Conservation (phyloP, 2,797 vertebrate genomes). For the Mus minutoides region DNA sequence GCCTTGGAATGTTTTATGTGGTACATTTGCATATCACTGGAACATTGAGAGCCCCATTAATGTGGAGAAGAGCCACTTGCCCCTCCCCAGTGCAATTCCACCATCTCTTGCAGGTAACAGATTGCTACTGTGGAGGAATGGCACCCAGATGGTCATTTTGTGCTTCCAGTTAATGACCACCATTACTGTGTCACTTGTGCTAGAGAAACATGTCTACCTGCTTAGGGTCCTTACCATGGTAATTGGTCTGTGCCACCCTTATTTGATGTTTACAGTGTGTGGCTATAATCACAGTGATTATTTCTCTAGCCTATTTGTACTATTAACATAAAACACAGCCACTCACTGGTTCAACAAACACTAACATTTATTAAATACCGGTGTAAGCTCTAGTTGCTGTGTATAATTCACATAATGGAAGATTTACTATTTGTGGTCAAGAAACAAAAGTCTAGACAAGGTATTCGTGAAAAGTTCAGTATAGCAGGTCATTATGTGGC, state of each 20-base stretch:
- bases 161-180: constrained; percentile 73
- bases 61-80: constrained; percentile 59
- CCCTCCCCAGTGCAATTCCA: constrained; percentile 55
- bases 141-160: constrained; percentile 63
- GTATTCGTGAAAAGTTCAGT: constrained; percentile 36
- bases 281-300: constrained; percentile 72
- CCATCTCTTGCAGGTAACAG: constrained; percentile 53
- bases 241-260: constrained; percentile 64
- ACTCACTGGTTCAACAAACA: constrained; percentile 61
- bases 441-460: constrained; percentile 7
- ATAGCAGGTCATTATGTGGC: neutral
- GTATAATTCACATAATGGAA: constrained; percentile 23
- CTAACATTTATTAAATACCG: constrained; percentile 66
- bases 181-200: constrained; percentile 75
- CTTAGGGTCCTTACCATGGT: constrained; percentile 55
- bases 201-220: constrained; percentile 69
- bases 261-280: constrained; percentile 66
- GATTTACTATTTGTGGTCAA: neutral
- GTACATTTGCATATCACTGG: constrained; percentile 66
- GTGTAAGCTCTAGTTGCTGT: neutral
- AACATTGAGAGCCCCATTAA: constrained; percentile 61
- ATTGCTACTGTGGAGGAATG: constrained; percentile 66
- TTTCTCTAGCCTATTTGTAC: constrained; percentile 63
- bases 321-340: constrained; percentile 66
- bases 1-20: constrained; percentile 65